A percentile compares a stretch with the other conserved stretches of the same genome.
Conservation (phyloP, 2,888 invertebrate species). For the Cataglyphis livida region DNA sequence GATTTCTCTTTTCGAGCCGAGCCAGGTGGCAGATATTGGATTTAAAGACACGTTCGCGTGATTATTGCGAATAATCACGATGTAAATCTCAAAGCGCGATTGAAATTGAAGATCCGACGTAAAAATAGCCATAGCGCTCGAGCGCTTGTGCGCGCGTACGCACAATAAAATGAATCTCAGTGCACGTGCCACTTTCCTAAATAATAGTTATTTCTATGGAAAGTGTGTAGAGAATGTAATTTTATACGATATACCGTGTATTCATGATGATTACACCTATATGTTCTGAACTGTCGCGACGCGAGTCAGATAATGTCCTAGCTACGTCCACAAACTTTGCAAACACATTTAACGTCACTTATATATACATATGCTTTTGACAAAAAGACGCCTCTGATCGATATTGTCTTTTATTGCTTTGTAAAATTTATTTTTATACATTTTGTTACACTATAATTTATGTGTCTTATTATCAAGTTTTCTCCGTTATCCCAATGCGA, state of each 20-base stretch:
- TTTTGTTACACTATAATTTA: background rate
- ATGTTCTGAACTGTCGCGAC: background rate
- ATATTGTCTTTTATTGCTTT: conserved; percentile 60
- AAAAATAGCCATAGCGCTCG: background rate
- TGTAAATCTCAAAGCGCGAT: conserved; percentile 11
- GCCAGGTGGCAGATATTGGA: conserved; percentile 37
- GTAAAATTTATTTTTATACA: conserved; percentile 25
- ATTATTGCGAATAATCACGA: conserved; percentile 41
- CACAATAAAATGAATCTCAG: conserved; percentile 12
- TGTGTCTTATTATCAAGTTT: background rate
- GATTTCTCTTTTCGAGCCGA: conserved; percentile 26
- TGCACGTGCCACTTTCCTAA: conserved; percentile 6
- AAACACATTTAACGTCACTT: conserved; percentile 56
- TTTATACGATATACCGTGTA: background rate
- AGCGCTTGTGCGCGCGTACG: background rate
- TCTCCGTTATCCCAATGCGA: background rate
- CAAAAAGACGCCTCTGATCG: conserved; percentile 55
- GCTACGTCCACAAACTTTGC: conserved; percentile 74
- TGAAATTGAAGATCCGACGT: conserved; percentile 34
- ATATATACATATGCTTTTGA: background rate
- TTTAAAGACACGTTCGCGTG: conserved; percentile 33
- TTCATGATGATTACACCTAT: background rate
- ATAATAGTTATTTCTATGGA: conserved; percentile 23
- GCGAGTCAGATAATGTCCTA: conserved; percentile 58
- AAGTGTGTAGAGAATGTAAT: conserved; percentile 1